Evolutionary conservation across 2,888 invertebrate species (phyloP).

Genomic region (Pheosia tremula): DNA sequence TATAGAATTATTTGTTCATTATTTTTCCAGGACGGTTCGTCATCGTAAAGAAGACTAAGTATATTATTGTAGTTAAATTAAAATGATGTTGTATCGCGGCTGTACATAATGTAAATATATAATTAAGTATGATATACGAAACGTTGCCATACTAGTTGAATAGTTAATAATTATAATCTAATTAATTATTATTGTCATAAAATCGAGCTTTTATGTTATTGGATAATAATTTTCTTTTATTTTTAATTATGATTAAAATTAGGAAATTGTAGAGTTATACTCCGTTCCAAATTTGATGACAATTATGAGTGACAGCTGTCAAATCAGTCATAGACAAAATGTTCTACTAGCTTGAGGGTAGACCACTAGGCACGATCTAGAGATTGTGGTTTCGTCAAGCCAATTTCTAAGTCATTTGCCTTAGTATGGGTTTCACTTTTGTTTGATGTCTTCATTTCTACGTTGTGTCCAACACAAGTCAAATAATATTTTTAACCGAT

Average conservation of each 20-base stretch:
- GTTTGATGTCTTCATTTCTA: no score
- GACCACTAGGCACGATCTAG: no score
- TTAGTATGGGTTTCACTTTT: no score
- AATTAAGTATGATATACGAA: constrained; percentile 58
- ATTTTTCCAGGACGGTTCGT: constrained; percentile 8
- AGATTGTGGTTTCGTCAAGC: no score
- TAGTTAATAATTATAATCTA: constrained; percentile 42
- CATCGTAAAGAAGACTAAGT: constrained; percentile 22
- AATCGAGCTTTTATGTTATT: constrained; percentile 60
- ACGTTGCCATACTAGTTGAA: constrained; percentile 65
- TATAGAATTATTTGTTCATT: neutral
- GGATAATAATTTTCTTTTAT: constrained; percentile 28
- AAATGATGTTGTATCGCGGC: constrained; percentile 35
- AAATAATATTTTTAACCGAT: no score
- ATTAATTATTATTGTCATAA: constrained; percentile 43
- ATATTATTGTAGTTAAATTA: constrained; percentile 21
- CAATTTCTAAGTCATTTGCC: no score
- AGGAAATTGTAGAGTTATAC: neutral
- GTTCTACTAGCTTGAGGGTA: no score
- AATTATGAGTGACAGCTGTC: neutral
- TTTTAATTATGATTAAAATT: constrained; percentile 21
- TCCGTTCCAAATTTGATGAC: neutral
- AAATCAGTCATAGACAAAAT: neutral
- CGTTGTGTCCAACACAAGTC: no score
- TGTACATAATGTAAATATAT: constrained; percentile 47